Percentiles rank a stretch among this genome's conserved stretches.
Conservation (phyloP, 1,140 invertebrate genomes). For the Neotoxoptera formosana region DNA sequence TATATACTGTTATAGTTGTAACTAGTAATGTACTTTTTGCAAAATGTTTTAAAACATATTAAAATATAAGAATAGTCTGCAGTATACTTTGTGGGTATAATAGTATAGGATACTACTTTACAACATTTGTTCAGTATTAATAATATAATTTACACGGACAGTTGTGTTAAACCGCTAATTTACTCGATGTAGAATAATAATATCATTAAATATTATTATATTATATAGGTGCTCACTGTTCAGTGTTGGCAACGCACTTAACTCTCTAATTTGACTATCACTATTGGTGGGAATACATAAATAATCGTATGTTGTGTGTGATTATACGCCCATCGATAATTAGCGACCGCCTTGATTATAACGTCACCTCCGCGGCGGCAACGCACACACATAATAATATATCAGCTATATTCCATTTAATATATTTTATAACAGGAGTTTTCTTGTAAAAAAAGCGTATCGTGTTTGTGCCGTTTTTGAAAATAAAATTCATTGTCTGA, state of each 20-base stretch:
- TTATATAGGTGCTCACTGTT: background rate
- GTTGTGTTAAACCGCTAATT: background rate
- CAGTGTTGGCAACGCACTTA: background rate
- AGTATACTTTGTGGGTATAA: background rate
- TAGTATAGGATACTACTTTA: background rate
- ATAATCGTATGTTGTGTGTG: constrained; percentile 11
- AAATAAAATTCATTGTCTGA: background rate
- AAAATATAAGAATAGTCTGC: too few relatives aligned
- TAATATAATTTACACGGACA: background rate
- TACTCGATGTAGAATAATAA: background rate
- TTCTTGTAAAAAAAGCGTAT: background rate
- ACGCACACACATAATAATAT: background rate
- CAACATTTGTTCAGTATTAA: background rate
- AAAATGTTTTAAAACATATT: background rate
- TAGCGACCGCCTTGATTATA: constrained; percentile 53
- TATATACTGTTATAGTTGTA: background rate
- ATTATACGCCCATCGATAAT: constrained; percentile 53
- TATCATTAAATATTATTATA: background rate
- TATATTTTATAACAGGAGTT: background rate
- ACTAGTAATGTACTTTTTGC: background rate
- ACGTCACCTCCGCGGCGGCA: background rate
- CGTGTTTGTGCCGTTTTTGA: background rate
- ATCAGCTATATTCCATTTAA: background rate
- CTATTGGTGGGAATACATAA: constrained; percentile 30
- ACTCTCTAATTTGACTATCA: background rate